These are phyloP conservation scores for Mobula hypostoma DNA, from an alignment of 2,113 vertebrate genomes.

Conservation along the genomic window DNA sequence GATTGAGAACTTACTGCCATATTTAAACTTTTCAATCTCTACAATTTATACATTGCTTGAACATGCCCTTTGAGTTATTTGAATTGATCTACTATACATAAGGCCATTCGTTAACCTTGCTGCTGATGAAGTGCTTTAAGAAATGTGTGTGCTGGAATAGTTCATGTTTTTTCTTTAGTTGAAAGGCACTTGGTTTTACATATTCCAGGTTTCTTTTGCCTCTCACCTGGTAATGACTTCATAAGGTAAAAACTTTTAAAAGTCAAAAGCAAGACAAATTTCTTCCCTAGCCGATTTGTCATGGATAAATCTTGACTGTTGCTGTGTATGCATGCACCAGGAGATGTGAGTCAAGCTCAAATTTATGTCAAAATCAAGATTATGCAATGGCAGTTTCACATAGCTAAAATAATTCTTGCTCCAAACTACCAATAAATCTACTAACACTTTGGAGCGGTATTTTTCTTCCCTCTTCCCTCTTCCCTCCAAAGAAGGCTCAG, in stretches of 20 bases:
- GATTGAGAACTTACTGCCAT: not conserved
- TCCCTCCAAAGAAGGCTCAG: too few relatives aligned
- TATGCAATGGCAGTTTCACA: not conserved
- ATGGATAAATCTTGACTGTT: too few relatives aligned
- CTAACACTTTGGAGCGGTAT: not conserved
- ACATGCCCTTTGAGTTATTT: not conserved
- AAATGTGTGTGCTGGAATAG: too few relatives aligned
- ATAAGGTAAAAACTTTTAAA: too few relatives aligned
- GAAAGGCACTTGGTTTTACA: too few relatives aligned
- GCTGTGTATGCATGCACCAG: not conserved
- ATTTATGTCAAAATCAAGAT: not conserved
- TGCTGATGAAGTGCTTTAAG: not conserved
- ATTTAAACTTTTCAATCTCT: not conserved
- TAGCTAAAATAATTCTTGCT: not conserved
- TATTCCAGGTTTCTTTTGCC: too few relatives aligned
- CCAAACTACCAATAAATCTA: not conserved
- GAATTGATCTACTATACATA: not conserved
- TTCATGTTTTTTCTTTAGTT: too few relatives aligned
- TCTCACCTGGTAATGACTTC: too few relatives aligned
- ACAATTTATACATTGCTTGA: not conserved
- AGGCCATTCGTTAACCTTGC: not conserved
- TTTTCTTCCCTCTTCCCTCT: too few relatives aligned
- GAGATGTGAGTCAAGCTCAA: not conserved
- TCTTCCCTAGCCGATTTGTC: too few relatives aligned
- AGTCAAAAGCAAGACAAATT: too few relatives aligned